These are phyloP conservation scores for Turnix velox DNA, from an alignment of 2,113 vertebrate genomes.

Conservation along the genomic window DNA sequence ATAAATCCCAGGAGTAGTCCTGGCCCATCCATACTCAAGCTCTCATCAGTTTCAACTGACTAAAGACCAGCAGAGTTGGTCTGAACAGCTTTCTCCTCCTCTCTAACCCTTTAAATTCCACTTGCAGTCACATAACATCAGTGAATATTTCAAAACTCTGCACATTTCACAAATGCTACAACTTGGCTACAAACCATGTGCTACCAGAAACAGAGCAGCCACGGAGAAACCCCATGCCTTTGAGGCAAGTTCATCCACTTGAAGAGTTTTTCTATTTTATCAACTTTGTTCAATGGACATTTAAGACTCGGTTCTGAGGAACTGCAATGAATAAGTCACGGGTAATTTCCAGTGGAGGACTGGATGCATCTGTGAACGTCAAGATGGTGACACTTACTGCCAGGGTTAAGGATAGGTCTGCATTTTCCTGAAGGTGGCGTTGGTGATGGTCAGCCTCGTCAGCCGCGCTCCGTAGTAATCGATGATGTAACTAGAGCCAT, in stretches of 20 bases:
- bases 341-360: neutral
- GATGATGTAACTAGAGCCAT: slow-evolving; percentile 95
- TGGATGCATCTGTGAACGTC: neutral
- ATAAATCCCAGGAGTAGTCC: neutral
- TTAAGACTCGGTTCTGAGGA: neutral
- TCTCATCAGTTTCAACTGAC: neutral
- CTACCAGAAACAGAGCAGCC: neutral
- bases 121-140: neutral
- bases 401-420: slow-evolving; percentile 81
- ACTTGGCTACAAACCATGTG: neutral
- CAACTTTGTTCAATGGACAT: neutral
- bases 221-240: neutral
- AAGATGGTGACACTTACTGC: slow-evolving; percentile 32
- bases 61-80: neutral
- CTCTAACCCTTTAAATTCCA: neutral
- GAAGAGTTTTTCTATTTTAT: neutral
- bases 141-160: neutral
- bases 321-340: neutral
- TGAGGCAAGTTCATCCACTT: neutral
- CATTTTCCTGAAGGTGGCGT: slow-evolving; percentile 93
- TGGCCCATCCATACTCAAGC: neutral
- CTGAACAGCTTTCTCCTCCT: neutral
- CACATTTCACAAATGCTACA: neutral
- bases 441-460: slow-evolving; percentile 86
- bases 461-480: slow-evolving; percentile 97